A percentile compares a stretch with the other conserved stretches of the same genome.
Evolutionary conservation across 2,888 invertebrate species (phyloP).

Genomic region (Erannis defoliaria): DNA sequence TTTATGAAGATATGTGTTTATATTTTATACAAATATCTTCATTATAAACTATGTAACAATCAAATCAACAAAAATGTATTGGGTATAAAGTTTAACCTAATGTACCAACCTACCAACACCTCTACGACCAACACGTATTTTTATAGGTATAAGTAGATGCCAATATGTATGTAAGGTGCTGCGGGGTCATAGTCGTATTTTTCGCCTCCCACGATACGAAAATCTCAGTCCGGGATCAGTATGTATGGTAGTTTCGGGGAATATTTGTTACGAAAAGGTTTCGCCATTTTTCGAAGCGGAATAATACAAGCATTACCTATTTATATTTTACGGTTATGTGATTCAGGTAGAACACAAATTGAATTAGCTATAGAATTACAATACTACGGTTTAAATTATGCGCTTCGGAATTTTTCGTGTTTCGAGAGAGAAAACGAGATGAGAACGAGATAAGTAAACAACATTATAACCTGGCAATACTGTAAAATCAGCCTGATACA

Average conservation of each 20-base stretch:
- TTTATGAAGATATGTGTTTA: no score
- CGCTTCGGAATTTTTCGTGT: no score
- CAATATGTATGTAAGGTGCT: conserved; percentile 11
- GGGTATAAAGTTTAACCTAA: no score
- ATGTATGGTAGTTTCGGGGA: conserved; percentile 17
- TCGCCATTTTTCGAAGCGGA: conserved; percentile 6
- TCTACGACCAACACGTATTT: neutral
- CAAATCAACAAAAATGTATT: no score
- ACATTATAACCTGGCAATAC: no score
- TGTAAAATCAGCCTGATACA: no score
- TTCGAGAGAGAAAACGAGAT: no score
- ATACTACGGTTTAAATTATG: no score
- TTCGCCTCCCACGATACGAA: conserved; percentile 15
- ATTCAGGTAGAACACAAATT: neutral
- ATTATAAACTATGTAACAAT: no score
- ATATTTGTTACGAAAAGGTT: conserved; percentile 19
- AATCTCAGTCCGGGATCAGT: conserved; percentile 24
- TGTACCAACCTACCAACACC: neutral
- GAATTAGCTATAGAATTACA: neutral
- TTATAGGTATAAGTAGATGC: conserved; percentile 4
- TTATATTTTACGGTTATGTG: conserved; percentile 1
- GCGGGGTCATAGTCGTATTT: conserved; percentile 16
- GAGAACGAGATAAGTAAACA: no score
- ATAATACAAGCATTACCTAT: neutral
- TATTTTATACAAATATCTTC: no score